Conservation (phyloP, 2,113 vertebrate genomes). For the Myxocyprinus asiaticus region DNA sequence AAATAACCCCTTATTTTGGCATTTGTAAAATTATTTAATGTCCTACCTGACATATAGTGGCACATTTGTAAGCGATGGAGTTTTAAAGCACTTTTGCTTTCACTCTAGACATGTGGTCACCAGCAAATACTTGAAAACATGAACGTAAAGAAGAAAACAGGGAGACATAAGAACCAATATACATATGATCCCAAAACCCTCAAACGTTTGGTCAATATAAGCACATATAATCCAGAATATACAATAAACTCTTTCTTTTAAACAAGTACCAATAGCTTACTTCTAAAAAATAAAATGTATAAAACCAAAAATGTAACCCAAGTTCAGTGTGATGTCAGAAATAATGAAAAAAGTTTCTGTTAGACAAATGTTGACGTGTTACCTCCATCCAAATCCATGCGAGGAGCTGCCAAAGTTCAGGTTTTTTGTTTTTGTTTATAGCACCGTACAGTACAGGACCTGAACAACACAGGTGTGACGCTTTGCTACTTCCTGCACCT, state of each 20-base stretch:
- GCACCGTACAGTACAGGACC: background rate
- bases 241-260: background rate
- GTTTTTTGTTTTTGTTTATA: too few species aligned
- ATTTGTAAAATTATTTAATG: constrained; percentile 78
- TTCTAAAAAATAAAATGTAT: too few species aligned
- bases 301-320: too few species aligned
- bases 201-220: background rate
- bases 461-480: background rate
- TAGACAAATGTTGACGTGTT: too few species aligned
- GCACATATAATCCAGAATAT: background rate
- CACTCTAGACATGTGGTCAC: constrained; percentile 74
- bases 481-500: too few species aligned
- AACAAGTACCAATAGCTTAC: too few species aligned
- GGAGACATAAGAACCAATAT: constrained; percentile 27
- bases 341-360: too few species aligned
- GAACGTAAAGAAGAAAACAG: constrained; percentile 47
- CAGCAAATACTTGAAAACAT: constrained; percentile 57
- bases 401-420: too few species aligned
- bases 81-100: constrained; percentile 78
- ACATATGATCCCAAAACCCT: background rate
- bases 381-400: too few species aligned
- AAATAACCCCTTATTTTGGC: constrained; percentile 83
- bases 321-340: too few species aligned
- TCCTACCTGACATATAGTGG: constrained; percentile 77
- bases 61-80: constrained; percentile 77